phyloP scores from a whole-genome alignment of 2,113 vertebrate genomes.

The Mustelus asterias region DNA sequence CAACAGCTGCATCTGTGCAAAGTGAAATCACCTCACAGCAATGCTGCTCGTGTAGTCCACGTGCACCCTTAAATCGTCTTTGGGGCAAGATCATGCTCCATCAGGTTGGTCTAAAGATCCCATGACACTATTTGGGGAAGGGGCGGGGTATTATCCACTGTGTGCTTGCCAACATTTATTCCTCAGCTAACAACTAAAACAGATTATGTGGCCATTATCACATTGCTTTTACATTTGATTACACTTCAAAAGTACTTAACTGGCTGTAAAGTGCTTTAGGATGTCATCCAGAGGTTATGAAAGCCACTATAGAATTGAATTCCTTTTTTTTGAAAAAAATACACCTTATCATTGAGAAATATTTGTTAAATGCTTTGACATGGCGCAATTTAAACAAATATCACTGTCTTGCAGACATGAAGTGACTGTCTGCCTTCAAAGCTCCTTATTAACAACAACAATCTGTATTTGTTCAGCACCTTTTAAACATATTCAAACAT shows the following conservation, averaged over 20 bases:
- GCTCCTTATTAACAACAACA: neutral
- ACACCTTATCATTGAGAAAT: neutral
- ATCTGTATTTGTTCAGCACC: neutral
- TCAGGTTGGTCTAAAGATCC: neutral
- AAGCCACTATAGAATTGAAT: neutral
- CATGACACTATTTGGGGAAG: neutral
- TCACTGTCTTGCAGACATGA: neutral
- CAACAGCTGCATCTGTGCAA: neutral
- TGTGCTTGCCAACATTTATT: neutral
- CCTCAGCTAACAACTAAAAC: neutral
- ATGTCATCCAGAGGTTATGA: neutral
- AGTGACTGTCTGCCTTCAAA: neutral
- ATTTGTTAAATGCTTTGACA: neutral
- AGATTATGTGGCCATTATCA: neutral
- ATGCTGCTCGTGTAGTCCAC: neutral
- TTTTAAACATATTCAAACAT: neutral
- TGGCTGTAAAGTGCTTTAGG: neutral
- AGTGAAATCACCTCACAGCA: neutral
- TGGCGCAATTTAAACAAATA: neutral
- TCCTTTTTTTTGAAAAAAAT: neutral
- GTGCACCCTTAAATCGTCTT: neutral
- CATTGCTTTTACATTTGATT: neutral
- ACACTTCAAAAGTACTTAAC: neutral
- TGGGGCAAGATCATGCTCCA: too few species aligned
- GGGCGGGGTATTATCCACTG: neutral